phyloP scores from a whole-genome alignment of 2,797 vertebrate genomes.

The Thunnus albacares region DNA sequence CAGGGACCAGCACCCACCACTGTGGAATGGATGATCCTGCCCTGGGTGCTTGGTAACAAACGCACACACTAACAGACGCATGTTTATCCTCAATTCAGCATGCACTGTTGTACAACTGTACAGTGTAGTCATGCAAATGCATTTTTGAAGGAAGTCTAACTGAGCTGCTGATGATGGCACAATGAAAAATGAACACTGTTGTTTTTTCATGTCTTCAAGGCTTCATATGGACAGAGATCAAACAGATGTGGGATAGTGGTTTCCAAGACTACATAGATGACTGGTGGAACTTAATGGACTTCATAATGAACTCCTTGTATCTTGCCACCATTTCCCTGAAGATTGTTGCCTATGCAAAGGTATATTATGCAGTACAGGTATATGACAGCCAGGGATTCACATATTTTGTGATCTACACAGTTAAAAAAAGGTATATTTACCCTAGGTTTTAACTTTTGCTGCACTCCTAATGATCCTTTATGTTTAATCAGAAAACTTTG shows the following conservation, averaged over 20 bases:
- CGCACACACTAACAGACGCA: background rate
- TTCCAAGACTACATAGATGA: conserved; percentile 96
- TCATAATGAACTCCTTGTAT: conserved; percentile 98
- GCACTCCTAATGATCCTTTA: no score
- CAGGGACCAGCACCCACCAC: conserved; percentile 93
- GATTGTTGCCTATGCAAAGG: conserved; percentile 95
- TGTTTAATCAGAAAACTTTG: background rate
- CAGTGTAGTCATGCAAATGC: background rate
- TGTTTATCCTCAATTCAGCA: conserved; percentile 8
- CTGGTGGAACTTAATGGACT: conserved; percentile 99
- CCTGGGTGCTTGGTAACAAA: conserved; percentile 97
- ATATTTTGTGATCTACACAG: background rate
- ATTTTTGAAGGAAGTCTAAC: background rate
- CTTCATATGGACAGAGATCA: conserved; percentile 99
- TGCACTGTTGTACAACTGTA: background rate
- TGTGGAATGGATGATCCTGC: conserved; percentile 99
- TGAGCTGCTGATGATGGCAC: background rate
- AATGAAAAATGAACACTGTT: conserved; percentile 1
- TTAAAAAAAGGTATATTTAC: background rate
- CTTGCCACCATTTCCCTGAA: conserved; percentile 97
- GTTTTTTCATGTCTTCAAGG: conserved; percentile 82
- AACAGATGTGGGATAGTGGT: conserved; percentile 99
- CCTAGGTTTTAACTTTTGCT: background rate
- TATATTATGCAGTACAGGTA: conserved; percentile 66
- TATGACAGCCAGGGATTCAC: background rate